Conservation (phyloP, 2,797 vertebrate species). For the Lepilemur septentrionalis region DNA sequence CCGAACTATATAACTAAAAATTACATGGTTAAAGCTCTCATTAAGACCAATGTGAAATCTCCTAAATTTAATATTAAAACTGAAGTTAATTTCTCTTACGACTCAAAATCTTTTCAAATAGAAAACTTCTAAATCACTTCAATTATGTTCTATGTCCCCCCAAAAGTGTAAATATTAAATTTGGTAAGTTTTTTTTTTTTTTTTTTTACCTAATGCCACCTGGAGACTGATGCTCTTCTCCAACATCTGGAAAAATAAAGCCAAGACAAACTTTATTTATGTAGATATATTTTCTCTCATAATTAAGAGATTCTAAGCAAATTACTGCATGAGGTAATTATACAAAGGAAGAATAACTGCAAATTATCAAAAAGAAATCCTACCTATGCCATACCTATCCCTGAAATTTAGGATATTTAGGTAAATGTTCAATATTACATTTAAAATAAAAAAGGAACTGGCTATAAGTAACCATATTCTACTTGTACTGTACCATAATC, state of each 20-base stretch:
- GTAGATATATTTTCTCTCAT: neutral
- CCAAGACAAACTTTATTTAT: neutral
- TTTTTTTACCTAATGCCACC: constrained; percentile 84
- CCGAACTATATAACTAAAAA: neutral
- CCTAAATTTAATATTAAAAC: neutral
- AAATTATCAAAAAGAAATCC: neutral
- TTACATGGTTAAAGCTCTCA: neutral
- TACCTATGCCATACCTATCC: neutral
- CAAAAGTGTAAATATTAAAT: neutral
- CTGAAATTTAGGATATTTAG: neutral
- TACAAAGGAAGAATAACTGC: neutral
- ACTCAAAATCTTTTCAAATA: neutral
- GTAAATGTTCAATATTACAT: neutral
- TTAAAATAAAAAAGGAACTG: neutral
- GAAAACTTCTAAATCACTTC: constrained; percentile 6
- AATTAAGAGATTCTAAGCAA: neutral
- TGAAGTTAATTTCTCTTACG: neutral
- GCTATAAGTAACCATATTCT: neutral
- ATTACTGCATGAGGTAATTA: neutral
- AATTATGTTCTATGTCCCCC: neutral
- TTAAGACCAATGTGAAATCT: neutral
- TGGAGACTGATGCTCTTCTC: constrained; percentile 84
- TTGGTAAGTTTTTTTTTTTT: constrained; percentile 22
- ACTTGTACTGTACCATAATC: constrained; percentile 82
- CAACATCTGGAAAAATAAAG: constrained; percentile 79